These are phyloP conservation scores for Tetranychus piercei DNA, from an alignment of 2,888 invertebrate species.

Conservation along the genomic window DNA sequence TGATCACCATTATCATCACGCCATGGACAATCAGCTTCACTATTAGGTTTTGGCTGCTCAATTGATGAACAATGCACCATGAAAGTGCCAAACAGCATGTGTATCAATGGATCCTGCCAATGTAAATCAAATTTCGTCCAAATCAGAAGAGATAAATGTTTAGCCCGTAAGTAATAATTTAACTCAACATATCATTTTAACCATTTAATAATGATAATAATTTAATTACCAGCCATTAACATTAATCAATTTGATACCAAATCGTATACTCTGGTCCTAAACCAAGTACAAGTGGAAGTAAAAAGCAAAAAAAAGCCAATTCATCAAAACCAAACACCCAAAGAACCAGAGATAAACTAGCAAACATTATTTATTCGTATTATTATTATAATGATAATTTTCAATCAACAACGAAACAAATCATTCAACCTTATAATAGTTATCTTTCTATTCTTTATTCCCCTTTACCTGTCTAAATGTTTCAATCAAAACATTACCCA, in stretches of 20 bases:
- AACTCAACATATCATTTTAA: not conserved
- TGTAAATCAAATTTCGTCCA: slow-evolving; percentile 67
- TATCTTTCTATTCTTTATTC: not conserved
- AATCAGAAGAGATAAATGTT: slow-evolving; percentile 70
- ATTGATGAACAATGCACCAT: slow-evolving; percentile 66
- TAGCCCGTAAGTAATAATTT: slow-evolving; percentile 55
- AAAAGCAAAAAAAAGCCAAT: too few relatives aligned
- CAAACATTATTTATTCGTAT: not conserved
- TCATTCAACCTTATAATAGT: not conserved
- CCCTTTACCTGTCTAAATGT: not conserved
- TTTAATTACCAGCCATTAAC: slow-evolving; percentile 10
- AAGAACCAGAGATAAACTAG: too few relatives aligned
- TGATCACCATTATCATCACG: too few relatives aligned
- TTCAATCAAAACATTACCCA: slow-evolving; percentile 4
- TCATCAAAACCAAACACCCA: too few relatives aligned
- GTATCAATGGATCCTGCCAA: slow-evolving; percentile 59
- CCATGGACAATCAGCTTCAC: slow-evolving; percentile 43
- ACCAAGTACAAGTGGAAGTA: too few relatives aligned
- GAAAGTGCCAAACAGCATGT: slow-evolving; percentile 71
- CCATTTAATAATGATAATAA: slow-evolving; percentile 7
- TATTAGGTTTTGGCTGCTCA: slow-evolving; percentile 61
- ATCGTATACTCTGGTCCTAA: too few relatives aligned
- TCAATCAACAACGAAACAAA: slow-evolving; percentile 7
- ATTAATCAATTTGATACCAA: not conserved
- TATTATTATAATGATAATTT: not conserved